Percentiles rank a stretch among this genome's conserved stretches.
phyloP scores from a whole-genome alignment of 2,888 invertebrate species.

The Melinaea marsaeus region DNA sequence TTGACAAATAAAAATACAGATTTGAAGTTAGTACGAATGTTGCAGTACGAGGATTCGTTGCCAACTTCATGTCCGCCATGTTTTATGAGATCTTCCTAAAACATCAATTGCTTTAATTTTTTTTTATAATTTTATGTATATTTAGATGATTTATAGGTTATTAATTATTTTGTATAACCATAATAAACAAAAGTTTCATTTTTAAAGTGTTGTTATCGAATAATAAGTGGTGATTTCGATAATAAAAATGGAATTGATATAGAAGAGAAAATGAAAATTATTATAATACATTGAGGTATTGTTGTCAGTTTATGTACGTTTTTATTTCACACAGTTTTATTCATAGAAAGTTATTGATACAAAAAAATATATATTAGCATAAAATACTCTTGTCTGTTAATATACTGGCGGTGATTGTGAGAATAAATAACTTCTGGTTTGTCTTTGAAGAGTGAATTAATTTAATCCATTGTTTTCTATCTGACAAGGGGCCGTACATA shows the following conservation, averaged over 20 bases:
- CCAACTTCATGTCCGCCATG: neutral
- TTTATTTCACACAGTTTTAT: slow-evolving; percentile 13
- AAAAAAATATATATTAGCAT: slow-evolving; percentile 21
- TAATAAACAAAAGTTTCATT: no score
- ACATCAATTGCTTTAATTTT: no score
- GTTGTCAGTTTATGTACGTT: no score
- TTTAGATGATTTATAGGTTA: no score
- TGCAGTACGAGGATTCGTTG: neutral
- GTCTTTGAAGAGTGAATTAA: neutral
- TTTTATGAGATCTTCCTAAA: neutral
- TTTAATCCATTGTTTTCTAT: neutral
- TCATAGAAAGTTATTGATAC: slow-evolving; percentile 25
- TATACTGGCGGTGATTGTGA: slow-evolving; percentile 20
- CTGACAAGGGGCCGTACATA: neutral
- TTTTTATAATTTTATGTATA: no score
- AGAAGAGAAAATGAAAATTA: no score
- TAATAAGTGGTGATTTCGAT: no score
- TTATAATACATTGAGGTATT: no score
- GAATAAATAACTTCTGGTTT: slow-evolving; percentile 15
- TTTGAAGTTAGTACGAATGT: neutral
- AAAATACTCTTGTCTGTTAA: slow-evolving; percentile 18
- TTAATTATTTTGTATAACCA: no score
- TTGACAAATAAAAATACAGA: neutral
- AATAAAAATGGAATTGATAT: no score
- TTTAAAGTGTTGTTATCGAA: no score